Percentiles rank a stretch among this genome's conserved stretches.
phyloP scores from a whole-genome alignment of 2,113 vertebrate genomes.

The Strix aluco region DNA sequence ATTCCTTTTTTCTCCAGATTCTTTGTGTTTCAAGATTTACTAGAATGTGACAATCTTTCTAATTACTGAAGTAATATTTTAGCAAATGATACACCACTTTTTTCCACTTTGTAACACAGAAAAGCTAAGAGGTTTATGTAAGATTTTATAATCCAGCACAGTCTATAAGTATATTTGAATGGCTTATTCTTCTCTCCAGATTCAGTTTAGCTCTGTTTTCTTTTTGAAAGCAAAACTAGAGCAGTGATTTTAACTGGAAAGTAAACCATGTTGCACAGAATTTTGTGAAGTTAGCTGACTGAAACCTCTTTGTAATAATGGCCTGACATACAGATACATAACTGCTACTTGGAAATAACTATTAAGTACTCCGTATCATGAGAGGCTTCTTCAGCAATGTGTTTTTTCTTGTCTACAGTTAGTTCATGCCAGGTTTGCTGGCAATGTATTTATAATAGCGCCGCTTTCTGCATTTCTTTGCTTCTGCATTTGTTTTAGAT shows the following conservation, averaged over 20 bases:
- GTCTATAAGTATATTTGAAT: not conserved
- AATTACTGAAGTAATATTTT: not conserved
- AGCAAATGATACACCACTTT: not conserved
- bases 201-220: not conserved
- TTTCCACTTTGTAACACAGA: not conserved
- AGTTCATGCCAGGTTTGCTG: not conserved
- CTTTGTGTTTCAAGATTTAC: not conserved
- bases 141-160: not conserved
- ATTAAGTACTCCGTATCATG: not conserved
- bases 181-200: not conserved
- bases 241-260: not conserved
- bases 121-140: not conserved
- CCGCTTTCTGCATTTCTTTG: constrained; percentile 1
- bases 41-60: not conserved
- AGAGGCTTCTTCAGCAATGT: not conserved
- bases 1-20: not conserved
- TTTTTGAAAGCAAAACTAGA: not conserved
- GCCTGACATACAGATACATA: not conserved
- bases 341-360: not conserved
- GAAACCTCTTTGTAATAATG: not conserved
- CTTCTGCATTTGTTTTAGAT: not conserved
- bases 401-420: not conserved
- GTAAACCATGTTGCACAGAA: not conserved
- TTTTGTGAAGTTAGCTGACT: not conserved
- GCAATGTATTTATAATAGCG: not conserved